Conservation (phyloP, 2,113 vertebrate genomes). For the Menidia beryllina region DNA sequence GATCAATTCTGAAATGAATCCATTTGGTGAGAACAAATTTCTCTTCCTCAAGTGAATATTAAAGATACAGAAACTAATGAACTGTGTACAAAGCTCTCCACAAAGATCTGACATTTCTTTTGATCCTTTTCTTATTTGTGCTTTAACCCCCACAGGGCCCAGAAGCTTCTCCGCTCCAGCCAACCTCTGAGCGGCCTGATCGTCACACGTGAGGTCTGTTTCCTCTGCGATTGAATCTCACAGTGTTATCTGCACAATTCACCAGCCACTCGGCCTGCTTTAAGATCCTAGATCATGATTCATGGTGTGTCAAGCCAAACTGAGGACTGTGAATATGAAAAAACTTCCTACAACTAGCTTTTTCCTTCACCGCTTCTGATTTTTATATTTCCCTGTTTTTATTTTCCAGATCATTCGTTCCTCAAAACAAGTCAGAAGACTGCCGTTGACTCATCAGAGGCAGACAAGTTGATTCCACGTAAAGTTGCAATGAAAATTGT, state of each 20-base stretch:
- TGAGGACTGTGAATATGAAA: too few species aligned
- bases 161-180: constrained; percentile 17
- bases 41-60: neutral
- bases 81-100: neutral
- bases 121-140: neutral
- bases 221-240: neutral
- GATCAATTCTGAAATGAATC: constrained; percentile 43
- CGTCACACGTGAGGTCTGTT: constrained; percentile 21
- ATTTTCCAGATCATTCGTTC: constrained; percentile 27
- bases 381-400: constrained; percentile 22
- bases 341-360: neutral
- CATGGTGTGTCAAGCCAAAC: too few species aligned
- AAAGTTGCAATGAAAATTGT: neutral
- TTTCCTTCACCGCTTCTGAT: neutral
- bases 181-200: constrained; percentile 3
- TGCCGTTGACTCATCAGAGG: constrained; percentile 60
- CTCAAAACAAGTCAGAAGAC: constrained; percentile 50
- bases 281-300: neutral
- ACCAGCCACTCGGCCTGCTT: neutral
- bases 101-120: neutral
- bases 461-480: constrained; percentile 32
- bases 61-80: neutral
- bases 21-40: constrained; percentile 30
- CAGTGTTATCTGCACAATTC: neutral
- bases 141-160: constrained; percentile 16